phyloP scores from a whole-genome alignment of 2,797 vertebrate genomes.

The Sardinella longiceps region DNA sequence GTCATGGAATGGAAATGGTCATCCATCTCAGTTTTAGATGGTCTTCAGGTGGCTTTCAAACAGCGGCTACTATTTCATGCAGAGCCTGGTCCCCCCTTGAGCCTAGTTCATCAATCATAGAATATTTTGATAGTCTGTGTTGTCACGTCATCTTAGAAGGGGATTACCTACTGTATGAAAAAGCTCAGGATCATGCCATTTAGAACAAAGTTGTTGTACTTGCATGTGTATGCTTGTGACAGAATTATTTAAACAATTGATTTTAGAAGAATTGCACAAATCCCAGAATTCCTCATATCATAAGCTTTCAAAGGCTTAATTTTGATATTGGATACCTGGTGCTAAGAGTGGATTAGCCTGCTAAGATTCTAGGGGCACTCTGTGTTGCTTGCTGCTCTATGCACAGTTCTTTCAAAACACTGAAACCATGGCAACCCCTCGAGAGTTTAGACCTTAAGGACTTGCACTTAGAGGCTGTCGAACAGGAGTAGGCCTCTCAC shows the following conservation, averaged over 20 bases:
- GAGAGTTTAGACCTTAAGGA: conserved; percentile 54
- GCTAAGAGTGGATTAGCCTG: background rate
- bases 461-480: conserved; percentile 40
- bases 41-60: background rate
- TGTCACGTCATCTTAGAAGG: background rate
- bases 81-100: too few species aligned
- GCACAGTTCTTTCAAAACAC: conserved; percentile 50
- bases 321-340: background rate
- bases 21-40: background rate
- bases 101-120: too few species aligned
- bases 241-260: background rate
- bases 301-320: background rate
- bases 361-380: too few species aligned
- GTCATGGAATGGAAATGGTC: background rate
- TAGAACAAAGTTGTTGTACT: background rate
- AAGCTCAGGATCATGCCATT: too few species aligned
- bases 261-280: background rate
- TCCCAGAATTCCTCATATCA: background rate
- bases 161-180: too few species aligned
- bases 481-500: background rate
- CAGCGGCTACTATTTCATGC: too few species aligned
- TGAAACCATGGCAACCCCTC: conserved; percentile 63
- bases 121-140: too few species aligned
- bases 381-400: background rate
- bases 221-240: background rate